Evolutionary conservation across 2,888 invertebrate genomes (phyloP).

Genomic region (Blomia tropicalis): DNA sequence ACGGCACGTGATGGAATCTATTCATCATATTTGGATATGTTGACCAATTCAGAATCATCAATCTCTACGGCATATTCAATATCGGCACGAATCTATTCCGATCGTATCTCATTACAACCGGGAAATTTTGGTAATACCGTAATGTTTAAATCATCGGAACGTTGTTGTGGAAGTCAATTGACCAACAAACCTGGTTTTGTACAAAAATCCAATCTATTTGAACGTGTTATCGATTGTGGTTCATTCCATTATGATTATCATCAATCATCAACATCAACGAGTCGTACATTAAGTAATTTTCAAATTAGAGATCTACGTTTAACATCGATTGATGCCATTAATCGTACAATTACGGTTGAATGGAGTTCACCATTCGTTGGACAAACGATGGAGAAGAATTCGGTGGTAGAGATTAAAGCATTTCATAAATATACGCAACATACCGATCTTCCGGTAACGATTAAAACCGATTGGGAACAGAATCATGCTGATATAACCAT

Average conservation of each 20-base stretch:
- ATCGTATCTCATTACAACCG: not conserved
- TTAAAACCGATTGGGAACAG: not conserved
- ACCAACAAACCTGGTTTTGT: not conserved
- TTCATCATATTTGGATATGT: constrained; percentile 42
- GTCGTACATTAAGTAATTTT: not conserved
- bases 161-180: not conserved
- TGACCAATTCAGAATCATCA: not conserved
- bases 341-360: constrained; percentile 6
- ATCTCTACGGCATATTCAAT: not conserved
- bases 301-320: constrained; percentile 15
- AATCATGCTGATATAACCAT: too few species aligned
- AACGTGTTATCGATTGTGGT: constrained; percentile 11
- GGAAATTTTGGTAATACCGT: constrained; percentile 18
- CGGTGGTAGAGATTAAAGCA: constrained; percentile 1
- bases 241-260: not conserved
- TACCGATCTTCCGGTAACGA: not conserved
- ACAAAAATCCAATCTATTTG: not conserved
- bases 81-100: not conserved
- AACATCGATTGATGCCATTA: not conserved
- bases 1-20: constrained; percentile 50
- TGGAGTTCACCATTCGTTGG: constrained; percentile 12
- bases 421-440: constrained; percentile 3
- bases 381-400: too few species aligned
- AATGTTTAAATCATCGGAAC: not conserved
- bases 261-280: not conserved